These are phyloP conservation scores for Prunella fulvescens DNA, from an alignment of 2,113 vertebrate species.

Conservation along the genomic window DNA sequence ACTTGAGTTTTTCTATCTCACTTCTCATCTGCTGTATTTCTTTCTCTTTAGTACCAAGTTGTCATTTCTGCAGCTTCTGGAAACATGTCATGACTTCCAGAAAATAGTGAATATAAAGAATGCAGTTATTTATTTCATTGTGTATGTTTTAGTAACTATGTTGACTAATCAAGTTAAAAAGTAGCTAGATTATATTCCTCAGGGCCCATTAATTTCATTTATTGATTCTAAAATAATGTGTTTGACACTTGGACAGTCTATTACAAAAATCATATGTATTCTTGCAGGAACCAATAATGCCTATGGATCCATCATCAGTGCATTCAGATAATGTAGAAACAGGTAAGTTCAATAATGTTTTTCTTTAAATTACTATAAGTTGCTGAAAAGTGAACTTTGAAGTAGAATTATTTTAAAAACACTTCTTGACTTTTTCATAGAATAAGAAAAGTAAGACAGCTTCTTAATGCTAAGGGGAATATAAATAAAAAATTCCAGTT, in stretches of 20 bases:
- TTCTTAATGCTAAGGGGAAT: background rate
- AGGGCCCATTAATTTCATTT: background rate
- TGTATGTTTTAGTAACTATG: background rate
- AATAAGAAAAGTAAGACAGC: background rate
- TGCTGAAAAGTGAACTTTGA: background rate
- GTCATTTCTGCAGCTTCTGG: background rate
- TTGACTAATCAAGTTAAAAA: background rate
- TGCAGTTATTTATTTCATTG: background rate
- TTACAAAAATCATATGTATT: background rate
- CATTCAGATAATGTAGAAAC: constrained; percentile 82
- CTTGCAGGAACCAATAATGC: constrained; percentile 85
- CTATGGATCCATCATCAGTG: constrained; percentile 75
- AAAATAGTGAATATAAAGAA: background rate
- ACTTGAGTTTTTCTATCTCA: background rate
- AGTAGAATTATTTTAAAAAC: background rate
- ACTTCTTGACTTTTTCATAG: background rate
- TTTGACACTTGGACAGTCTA: background rate
- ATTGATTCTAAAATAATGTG: background rate
- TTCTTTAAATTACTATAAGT: background rate
- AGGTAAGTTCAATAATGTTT: constrained; percentile 70
- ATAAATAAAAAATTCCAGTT: background rate
- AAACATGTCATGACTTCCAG: background rate
- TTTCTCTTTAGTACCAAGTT: background rate
- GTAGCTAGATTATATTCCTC: background rate
- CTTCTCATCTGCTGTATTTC: background rate